A percentile compares a stretch with the other conserved stretches of the same genome.
phyloP scores from a whole-genome alignment of 2,113 vertebrate genomes.

The Mobula birostris region DNA sequence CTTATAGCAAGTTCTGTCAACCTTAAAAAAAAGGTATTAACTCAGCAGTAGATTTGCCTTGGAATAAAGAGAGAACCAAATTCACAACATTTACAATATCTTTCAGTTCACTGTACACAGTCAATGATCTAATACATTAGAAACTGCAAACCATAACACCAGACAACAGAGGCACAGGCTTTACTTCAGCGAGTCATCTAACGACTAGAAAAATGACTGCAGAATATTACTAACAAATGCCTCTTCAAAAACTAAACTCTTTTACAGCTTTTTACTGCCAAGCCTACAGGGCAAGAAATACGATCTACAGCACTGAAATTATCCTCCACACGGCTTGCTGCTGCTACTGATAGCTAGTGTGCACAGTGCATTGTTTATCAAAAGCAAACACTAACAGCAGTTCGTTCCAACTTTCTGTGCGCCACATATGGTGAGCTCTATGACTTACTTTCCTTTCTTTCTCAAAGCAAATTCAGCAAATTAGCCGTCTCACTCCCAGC shows the following conservation, averaged over 20 bases:
- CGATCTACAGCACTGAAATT: not conserved
- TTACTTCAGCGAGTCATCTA: not conserved
- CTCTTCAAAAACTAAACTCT: not conserved
- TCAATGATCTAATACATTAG: not conserved
- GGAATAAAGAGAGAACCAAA: too few species aligned
- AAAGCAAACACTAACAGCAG: not conserved
- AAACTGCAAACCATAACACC: not conserved
- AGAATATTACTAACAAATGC: not conserved
- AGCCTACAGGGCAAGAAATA: not conserved
- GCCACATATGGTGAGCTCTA: not conserved
- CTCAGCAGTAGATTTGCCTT: not conserved
- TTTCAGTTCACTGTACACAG: not conserved
- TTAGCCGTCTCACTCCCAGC: not conserved
- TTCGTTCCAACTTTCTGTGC: not conserved
- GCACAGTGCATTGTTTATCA: not conserved
- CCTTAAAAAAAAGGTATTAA: not conserved
- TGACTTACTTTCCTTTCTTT: not conserved
- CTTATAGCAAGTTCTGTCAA: not conserved
- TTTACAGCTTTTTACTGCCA: conserved; percentile 25
- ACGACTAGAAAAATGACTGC: not conserved
- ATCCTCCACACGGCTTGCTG: not conserved
- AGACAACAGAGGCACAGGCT: not conserved
- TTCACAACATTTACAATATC: not conserved
- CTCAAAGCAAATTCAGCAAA: not conserved
- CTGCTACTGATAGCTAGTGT: not conserved